Percentiles rank a stretch among this genome's conserved stretches.
These are phyloP conservation scores for Tetramorium simillimum DNA, from an alignment of 1,140 invertebrate genomes.

Conservation along the genomic window DNA sequence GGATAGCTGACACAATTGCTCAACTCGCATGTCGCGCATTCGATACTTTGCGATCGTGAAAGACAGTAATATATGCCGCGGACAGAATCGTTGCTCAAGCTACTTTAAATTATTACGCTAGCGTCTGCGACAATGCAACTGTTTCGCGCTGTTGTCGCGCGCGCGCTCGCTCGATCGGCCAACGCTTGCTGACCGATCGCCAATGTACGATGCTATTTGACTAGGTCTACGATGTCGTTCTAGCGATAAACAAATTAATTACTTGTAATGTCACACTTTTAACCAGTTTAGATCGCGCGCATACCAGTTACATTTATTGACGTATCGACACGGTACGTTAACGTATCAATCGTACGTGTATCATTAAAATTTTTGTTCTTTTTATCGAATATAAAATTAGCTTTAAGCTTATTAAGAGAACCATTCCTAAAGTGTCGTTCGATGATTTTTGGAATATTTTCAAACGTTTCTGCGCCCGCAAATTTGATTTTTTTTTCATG, in stretches of 20 bases:
- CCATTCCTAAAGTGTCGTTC: not conserved
- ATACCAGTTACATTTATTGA: constrained; percentile 6
- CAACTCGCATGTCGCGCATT: not conserved
- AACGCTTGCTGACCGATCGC: not conserved
- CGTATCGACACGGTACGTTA: constrained; percentile 7
- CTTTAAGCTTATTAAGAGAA: not conserved
- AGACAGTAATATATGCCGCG: not conserved
- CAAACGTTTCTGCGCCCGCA: not conserved
- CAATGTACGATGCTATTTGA: constrained; percentile 60
- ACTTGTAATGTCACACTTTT: constrained; percentile 50
- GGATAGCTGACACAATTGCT: not conserved
- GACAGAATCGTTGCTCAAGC: constrained; percentile 9
- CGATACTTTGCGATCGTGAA: constrained; percentile 9
- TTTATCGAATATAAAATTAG: not conserved
- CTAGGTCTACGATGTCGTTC: constrained; percentile 70
- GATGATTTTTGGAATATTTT: not conserved
- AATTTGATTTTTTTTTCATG: not conserved
- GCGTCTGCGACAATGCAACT: constrained; percentile 35
- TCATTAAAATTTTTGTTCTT: not conserved
- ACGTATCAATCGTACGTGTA: not conserved
- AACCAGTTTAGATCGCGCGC: constrained; percentile 30
- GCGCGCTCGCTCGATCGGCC: constrained; percentile 1
- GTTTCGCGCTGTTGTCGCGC: constrained; percentile 24
- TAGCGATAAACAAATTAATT: constrained; percentile 75
- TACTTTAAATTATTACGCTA: constrained; percentile 41